These are phyloP conservation scores for Paradisaea rubra DNA, from an alignment of 2,113 vertebrate species.

Conservation along the genomic window DNA sequence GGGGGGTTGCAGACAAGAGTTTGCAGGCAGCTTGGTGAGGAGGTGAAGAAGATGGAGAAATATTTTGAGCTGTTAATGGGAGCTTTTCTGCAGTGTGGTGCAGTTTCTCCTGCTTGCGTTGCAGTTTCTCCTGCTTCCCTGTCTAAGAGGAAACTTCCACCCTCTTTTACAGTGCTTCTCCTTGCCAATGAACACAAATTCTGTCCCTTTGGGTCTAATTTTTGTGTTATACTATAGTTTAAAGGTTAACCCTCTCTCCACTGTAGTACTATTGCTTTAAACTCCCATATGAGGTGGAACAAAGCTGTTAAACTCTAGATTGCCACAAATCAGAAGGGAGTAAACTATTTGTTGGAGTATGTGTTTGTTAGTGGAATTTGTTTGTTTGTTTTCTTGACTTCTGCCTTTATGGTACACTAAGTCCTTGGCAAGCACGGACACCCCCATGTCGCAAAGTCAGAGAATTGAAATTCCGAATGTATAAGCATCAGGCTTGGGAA, in stretches of 20 bases:
- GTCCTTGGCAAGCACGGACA: neutral
- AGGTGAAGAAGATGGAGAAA: neutral
- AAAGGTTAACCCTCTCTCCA: neutral
- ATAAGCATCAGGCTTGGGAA: neutral
- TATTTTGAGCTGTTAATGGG: neutral
- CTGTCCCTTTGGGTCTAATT: neutral
- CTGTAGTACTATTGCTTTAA: neutral
- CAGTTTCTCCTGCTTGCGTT: neutral
- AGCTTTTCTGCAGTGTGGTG: neutral
- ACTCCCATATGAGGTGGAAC: neutral
- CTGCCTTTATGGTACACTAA: neutral
- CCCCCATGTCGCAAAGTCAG: neutral
- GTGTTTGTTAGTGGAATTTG: neutral
- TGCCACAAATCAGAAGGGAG: neutral
- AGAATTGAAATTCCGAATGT: neutral
- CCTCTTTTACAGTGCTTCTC: neutral
- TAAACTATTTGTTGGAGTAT: neutral
- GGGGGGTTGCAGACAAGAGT: accelerated
- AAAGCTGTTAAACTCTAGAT: neutral
- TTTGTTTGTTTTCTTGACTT: neutral
- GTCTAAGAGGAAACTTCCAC: conserved; percentile 19
- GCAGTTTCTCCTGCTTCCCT: neutral
- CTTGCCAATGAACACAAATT: neutral
- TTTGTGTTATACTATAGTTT: neutral
- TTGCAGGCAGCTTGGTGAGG: neutral